Conservation (phyloP, 1,140 invertebrate genomes). For the Drosophila pachea region DNA sequence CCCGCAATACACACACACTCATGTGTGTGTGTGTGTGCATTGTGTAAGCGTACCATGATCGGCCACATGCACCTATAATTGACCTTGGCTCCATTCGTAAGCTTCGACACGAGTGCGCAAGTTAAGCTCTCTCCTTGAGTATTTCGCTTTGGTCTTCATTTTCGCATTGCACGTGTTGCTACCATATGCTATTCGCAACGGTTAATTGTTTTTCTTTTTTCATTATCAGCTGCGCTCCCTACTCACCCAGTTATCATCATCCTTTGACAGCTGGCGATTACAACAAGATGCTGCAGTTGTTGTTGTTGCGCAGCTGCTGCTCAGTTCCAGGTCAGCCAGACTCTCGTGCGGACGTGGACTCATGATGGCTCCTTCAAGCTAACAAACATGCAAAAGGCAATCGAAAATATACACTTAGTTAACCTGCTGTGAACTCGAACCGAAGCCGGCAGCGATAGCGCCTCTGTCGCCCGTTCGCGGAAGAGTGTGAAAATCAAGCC, state of each 20-base stretch:
- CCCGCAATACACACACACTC: conserved; percentile 22
- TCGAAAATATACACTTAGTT: neutral
- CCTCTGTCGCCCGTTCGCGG: conserved; percentile 23
- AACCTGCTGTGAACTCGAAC: neutral
- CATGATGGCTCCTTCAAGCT: conserved; percentile 29
- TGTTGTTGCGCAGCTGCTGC: neutral
- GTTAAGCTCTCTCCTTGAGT: conserved; percentile 11
- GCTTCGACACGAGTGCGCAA: neutral
- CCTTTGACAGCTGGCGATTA: conserved; percentile 33
- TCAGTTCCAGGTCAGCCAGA: conserved; percentile 27
- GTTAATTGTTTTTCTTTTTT: neutral
- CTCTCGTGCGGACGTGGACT: conserved; percentile 54
- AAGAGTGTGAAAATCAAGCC: conserved; percentile 48
- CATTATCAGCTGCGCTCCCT: conserved; percentile 11
- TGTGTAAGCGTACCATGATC: conserved; percentile 41
- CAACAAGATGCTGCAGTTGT: conserved; percentile 23
- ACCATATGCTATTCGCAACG: neutral
- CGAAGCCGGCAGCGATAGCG: neutral
- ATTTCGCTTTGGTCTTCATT: conserved; percentile 9
- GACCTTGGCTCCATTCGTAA: conserved; percentile 63
- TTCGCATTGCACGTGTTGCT: conserved; percentile 18
- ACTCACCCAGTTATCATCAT: conserved; percentile 29
- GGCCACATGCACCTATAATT: conserved; percentile 27
- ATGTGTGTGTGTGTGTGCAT: conserved; percentile 12
- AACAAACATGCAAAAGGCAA: neutral